Conservation (phyloP, 2,888 invertebrate species). For the Zygogramma bicolorata region DNA sequence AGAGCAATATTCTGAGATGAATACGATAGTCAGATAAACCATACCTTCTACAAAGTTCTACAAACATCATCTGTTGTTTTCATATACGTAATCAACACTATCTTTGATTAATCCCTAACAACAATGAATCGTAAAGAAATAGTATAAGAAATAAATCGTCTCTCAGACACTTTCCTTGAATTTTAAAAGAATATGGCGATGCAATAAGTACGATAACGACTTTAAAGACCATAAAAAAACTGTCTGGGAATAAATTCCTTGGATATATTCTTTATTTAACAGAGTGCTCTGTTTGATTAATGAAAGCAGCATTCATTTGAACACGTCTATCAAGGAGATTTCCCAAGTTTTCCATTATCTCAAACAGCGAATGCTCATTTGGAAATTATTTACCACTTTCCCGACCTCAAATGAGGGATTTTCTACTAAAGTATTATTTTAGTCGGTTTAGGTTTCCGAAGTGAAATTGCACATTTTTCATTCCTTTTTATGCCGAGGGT, state of each 20-base stretch:
- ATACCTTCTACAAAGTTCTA: too few species aligned
- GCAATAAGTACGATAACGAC: not conserved
- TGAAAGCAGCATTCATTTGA: not conserved
- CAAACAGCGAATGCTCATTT: not conserved
- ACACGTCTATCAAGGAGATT: not conserved
- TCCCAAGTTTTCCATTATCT: constrained; percentile 5
- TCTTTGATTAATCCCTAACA: too few species aligned
- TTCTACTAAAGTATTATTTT: not conserved
- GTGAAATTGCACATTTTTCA: not conserved
- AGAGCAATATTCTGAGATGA: too few species aligned
- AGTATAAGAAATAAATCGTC: too few species aligned
- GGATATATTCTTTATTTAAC: not conserved
- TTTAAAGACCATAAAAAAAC: not conserved
- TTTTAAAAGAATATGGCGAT: too few species aligned
- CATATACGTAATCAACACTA: too few species aligned
- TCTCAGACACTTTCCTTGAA: too few species aligned
- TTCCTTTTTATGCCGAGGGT: not conserved
- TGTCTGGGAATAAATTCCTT: not conserved
- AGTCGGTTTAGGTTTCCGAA: not conserved
- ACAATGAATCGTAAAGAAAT: too few species aligned
- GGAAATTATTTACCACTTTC: not conserved
- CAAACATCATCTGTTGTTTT: too few species aligned
- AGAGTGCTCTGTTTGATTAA: not conserved
- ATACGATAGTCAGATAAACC: too few species aligned
- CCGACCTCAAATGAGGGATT: not conserved